Evolutionary conservation across 2,888 invertebrate genomes (phyloP), one percentile per base, ranked within the genome.

Genomic region (Maniola hyperantus): DNA sequence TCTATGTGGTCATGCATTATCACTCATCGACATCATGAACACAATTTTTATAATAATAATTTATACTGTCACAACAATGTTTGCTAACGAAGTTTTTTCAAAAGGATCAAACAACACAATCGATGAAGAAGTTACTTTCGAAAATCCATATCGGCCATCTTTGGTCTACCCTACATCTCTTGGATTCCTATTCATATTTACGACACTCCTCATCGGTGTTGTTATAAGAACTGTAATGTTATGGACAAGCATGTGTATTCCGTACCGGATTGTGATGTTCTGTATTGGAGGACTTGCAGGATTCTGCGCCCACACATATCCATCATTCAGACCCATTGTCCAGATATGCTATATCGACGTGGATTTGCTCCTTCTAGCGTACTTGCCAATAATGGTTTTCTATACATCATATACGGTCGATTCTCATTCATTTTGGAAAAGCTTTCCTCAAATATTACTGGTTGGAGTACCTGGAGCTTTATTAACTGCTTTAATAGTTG

Each of bases 251-350:
- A 76, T 81, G 71, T 83, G 83, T 51, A 64, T 91, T 0, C 91
- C 91, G 0, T 91, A 87, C 51, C 71, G 91, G 71, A 89, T 90
- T 0, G 74, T 91, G 0, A 91, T 91, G 90, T 91, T 91, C 48
- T 71, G 79, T 0, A 66, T 90, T 0, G 91, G 91, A 0, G 91
- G 89, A 0, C 46, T 89, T 0, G 78, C 82, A 2, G 91, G 91
- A 0, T 85, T 85, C 59, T 85, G 84, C 44, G 87, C 90, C 0
- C 82, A 83, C 64, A 68, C 73, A 7, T 87, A 82, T 55, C 88
- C 88, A 0, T 8, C 1, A 0, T 84, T 91, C 65, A 85, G 81
- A 68, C 91, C 91, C 0, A 70, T 89, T 1, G 86, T 91, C 0
- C 70, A 76, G 6, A 73, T 89, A 1, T 91, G 90, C 61, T 89